Evolutionary conservation across 1,140 invertebrate genomes (phyloP).

Genomic region (Neuroterus valhalla): DNA sequence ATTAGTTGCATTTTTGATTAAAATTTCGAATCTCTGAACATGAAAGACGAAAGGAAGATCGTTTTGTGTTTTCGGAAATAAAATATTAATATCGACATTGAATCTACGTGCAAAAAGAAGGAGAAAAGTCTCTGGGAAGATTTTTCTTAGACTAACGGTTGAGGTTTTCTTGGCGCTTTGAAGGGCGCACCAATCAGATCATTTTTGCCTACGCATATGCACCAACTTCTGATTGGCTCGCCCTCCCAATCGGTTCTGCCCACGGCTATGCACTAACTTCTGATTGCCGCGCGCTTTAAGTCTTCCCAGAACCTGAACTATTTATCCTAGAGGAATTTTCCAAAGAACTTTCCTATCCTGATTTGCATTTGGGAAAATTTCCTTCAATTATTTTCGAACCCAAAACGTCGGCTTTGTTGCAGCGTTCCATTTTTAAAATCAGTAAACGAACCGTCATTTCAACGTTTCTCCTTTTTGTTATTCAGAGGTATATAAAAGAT

Average conservation of each 20-base stretch:
- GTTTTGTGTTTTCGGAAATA: no score
- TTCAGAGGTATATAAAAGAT: no score
- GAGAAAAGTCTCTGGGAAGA: not conserved
- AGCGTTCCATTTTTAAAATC: not conserved
- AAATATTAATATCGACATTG: not conserved
- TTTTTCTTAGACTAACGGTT: not conserved
- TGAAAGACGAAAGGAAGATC: no score
- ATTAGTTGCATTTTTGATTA: no score
- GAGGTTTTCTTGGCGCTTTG: no score
- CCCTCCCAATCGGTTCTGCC: no score
- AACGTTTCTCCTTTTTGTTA: conserved; percentile 15
- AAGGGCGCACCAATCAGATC: not conserved
- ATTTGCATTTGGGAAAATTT: no score
- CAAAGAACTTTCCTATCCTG: not conserved
- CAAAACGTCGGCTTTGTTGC: conserved; percentile 19
- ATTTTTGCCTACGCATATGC: not conserved
- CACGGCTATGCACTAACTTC: no score
- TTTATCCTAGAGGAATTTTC: not conserved
- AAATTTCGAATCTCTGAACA: no score
- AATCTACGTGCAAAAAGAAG: not conserved
- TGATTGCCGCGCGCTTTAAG: not conserved
- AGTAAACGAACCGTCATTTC: not conserved
- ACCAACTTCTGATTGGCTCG: not conserved
- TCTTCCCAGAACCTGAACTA: not conserved
- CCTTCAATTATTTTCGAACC: no score